Percentiles rank a stretch among this genome's conserved stretches.
Conservation (phyloP, 2,113 vertebrate species). For the Channa argus region DNA sequence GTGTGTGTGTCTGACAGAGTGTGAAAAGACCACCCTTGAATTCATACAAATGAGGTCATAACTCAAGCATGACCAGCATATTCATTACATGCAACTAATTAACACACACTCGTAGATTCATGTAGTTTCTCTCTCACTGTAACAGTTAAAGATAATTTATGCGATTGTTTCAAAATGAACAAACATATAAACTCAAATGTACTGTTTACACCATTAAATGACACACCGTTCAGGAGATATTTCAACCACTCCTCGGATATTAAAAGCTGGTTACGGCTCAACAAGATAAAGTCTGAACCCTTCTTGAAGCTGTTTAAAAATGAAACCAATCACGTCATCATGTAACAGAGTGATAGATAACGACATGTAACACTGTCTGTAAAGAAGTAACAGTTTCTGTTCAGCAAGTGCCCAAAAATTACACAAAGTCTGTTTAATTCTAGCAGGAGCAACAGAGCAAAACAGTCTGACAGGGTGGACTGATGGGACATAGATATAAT, state of each 20-base stretch:
- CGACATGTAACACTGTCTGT: no score
- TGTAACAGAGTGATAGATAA: no score
- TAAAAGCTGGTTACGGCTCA: no score
- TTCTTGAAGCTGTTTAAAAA: no score
- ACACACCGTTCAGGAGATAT: not conserved
- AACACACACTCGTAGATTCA: conserved; percentile 6
- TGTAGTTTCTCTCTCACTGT: not conserved
- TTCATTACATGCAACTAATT: conserved; percentile 23
- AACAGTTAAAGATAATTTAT: not conserved
- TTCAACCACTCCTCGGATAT: no score
- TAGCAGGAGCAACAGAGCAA: not conserved
- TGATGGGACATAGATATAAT: not conserved
- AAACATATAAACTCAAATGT: not conserved
- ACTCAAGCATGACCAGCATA: conserved; percentile 51
- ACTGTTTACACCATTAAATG: not conserved
- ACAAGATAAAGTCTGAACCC: no score
- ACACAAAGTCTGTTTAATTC: not conserved
- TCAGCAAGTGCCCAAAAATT: no score
- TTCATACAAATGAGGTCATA: conserved; percentile 69
- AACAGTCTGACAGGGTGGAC: not conserved
- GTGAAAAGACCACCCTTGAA: conserved; percentile 73
- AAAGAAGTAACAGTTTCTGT: no score
- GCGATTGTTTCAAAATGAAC: not conserved
- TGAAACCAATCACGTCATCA: no score
- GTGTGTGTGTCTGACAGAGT: conserved; percentile 27